Evolutionary conservation across 1,140 invertebrate species (phyloP), one percentile per base, ranked within the genome.

Genomic region (Ceratitis capitata): DNA sequence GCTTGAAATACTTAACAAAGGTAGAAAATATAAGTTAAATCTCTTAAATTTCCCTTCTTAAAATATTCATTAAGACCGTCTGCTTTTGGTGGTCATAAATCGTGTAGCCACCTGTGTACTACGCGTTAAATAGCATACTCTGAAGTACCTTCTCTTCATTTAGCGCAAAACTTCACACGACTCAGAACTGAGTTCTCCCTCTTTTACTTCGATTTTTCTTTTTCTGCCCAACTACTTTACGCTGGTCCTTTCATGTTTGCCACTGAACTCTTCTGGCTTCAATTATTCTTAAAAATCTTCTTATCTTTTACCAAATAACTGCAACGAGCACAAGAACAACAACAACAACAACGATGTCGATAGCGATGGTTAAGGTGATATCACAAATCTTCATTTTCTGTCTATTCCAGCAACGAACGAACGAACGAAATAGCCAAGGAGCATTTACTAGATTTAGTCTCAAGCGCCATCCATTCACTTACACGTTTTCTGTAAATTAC

Each of bases 331-430:
- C 26, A 14, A 12, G n/a, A 32, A 78, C 69, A 23, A 45, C 69
- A 78, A 23, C 51, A 53, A 4, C 26, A 14, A 12, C 58, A 16
- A 14, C 53, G 49, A 53, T 53, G 49, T 19, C 56, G 56, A 29
- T 39, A 39, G 26, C 42, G 39, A n/a, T n/a, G n/a, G n/a, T n/a
- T n/a, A n/a, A n/a, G n/a, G n/a, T n/a, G n/a, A 47, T 78, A 78
- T 78, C 69, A 45, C 69, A 78, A 78, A 78, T 78, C 35, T 78
- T 78, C 69, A 78, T 78, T 45, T 78, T 19, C 69, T 78, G 69
- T 61, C 23, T n/a, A n/a, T 56, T 56, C 51, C 45, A 35, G 19
- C 42, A 45, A 42, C 16, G 39, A 78, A 45, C 42, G n/a, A 78
- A n/a, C 69, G n/a, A 45, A 42, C 16, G 39, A 78, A 45, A 78